Conservation (phyloP, 1,140 invertebrate species). For the Drosophila quadrilineata region DNA sequence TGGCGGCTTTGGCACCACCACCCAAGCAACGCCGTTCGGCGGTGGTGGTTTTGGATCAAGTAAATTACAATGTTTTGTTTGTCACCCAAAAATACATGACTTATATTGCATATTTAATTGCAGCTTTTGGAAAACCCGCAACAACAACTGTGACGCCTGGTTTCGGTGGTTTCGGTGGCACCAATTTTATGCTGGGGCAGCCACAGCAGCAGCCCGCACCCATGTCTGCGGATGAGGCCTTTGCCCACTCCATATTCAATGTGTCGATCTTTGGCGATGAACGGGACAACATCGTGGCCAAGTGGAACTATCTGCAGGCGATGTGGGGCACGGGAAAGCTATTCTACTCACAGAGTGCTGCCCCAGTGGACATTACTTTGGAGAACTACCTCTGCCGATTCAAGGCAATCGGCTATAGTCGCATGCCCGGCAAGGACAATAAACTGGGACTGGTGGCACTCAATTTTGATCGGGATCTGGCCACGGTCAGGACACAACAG, state of each 20-base stretch:
- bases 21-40: constrained; percentile 81
- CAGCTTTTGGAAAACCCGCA: constrained; percentile 72
- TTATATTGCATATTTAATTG: constrained; percentile 15
- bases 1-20: constrained; percentile 81
- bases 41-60: constrained; percentile 65
- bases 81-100: neutral
- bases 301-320: constrained; percentile 96
- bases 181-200: constrained; percentile 80
- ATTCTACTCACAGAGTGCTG: constrained; percentile 88
- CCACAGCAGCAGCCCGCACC: constrained; percentile 84
- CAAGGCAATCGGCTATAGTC: constrained; percentile 95
- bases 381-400: constrained; percentile 96
- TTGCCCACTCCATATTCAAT: constrained; percentile 90
- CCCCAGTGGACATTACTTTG: constrained; percentile 90
- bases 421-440: constrained; percentile 90
- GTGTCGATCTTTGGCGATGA: constrained; percentile 96
- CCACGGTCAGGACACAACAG: constrained; percentile 84
- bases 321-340: constrained; percentile 92
- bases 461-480: constrained; percentile 87
- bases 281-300: constrained; percentile 93
- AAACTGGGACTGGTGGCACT: constrained; percentile 93
- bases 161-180: constrained; percentile 83
- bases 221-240: constrained; percentile 86
- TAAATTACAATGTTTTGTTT: constrained; percentile 12
- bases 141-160: constrained; percentile 75